Evolutionary conservation across 1,140 invertebrate genomes (phyloP).

Genomic region (Diachasma alloeum): DNA sequence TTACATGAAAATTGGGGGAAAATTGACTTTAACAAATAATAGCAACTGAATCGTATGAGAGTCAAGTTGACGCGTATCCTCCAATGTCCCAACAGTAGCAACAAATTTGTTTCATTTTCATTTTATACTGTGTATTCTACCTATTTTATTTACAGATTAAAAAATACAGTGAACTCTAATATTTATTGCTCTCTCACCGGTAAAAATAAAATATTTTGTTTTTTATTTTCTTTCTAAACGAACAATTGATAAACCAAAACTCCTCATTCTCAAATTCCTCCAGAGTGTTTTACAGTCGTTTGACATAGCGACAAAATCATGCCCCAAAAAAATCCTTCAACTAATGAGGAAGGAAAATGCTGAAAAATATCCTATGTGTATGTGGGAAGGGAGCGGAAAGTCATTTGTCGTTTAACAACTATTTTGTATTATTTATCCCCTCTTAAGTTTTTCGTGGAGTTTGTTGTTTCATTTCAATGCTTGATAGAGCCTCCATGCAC

Average conservation of each 20-base stretch:
- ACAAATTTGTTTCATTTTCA: constrained; percentile 37
- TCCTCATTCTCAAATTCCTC: background rate
- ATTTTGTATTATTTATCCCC: constrained; percentile 11
- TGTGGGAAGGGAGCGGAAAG: background rate
- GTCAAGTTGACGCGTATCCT: background rate
- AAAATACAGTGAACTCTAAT: constrained; percentile 3
- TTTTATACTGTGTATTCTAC: constrained; percentile 38
- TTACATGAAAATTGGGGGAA: background rate
- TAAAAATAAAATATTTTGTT: background rate
- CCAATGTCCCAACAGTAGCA: constrained; percentile 21
- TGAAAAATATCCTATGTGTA: background rate
- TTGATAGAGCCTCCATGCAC: constrained; percentile 70
- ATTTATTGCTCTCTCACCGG: background rate
- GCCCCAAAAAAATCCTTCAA: background rate
- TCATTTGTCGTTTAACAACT: background rate
- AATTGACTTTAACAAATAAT: background rate
- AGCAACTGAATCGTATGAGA: background rate
- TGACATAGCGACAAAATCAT: no score
- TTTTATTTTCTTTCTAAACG: background rate
- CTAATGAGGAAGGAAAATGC: background rate
- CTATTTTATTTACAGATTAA: constrained; percentile 6
- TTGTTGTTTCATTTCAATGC: constrained; percentile 63
- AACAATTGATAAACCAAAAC: background rate
- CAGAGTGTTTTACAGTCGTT: no score
- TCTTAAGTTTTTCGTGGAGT: background rate